Percentiles rank a stretch among this genome's conserved stretches.
phyloP scores from a whole-genome alignment of 2,113 vertebrate species.

The Lethenteron camtschaticum region DNA sequence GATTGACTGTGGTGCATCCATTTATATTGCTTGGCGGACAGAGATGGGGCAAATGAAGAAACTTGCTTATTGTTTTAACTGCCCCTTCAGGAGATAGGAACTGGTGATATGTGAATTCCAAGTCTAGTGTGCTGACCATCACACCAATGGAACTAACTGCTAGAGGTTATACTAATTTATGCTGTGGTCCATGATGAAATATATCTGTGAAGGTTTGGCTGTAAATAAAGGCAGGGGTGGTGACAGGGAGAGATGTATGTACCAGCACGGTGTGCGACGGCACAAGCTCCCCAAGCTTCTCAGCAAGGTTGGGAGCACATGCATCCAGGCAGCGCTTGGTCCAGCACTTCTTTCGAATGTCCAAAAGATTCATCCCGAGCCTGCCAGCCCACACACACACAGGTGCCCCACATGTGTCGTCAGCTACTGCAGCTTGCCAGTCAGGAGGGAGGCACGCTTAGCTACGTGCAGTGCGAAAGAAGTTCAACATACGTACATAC shows the following conservation, averaged over 20 bases:
- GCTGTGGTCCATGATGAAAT: no score
- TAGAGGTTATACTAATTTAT: no score
- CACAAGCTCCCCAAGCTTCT: slow-evolving; percentile 27
- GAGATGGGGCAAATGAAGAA: no score
- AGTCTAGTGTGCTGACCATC: no score
- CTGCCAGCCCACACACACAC: slow-evolving; percentile 18
- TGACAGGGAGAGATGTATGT: slow-evolving; percentile 2
- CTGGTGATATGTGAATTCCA: no score
- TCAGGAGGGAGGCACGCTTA: neutral
- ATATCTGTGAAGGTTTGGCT: no score
- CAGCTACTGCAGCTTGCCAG: neutral
- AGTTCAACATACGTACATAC: neutral
- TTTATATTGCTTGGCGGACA: no score
- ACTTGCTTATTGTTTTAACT: no score
- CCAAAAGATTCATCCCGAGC: slow-evolving; percentile 81
- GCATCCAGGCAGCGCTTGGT: slow-evolving; percentile 36
- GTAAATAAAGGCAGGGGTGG: no score
- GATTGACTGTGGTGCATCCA: no score
- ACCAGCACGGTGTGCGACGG: slow-evolving; percentile 49
- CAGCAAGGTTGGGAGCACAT: slow-evolving; percentile 35
- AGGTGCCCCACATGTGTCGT: neutral
- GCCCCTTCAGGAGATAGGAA: no score
- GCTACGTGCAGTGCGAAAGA: neutral
- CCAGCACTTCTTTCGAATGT: slow-evolving; percentile 48
- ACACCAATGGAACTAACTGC: no score